Percentiles rank a stretch among this genome's conserved stretches.
Conservation (phyloP, 1,140 invertebrate species). For the Aleiodes sp. region DNA sequence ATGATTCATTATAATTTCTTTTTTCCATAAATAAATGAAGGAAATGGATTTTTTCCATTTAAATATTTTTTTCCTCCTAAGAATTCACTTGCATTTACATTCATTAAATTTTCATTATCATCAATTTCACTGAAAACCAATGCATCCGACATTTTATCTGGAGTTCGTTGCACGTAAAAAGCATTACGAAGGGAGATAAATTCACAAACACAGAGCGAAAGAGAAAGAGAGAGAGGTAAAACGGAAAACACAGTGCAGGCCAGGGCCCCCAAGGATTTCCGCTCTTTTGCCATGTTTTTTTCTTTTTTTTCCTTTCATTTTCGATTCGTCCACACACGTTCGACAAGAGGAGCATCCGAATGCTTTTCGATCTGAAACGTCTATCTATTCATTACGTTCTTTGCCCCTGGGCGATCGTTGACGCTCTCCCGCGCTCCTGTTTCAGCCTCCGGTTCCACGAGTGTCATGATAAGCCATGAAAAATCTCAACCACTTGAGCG, state of each 20-base stretch:
- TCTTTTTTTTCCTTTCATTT: background rate
- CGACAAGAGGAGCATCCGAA: background rate
- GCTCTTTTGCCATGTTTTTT: no score
- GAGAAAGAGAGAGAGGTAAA: no score
- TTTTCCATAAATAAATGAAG: no score
- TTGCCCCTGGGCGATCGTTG: background rate
- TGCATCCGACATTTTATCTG: background rate
- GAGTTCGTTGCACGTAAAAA: background rate
- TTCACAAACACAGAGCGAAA: background rate
- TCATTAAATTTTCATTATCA: slow-evolving; percentile 1
- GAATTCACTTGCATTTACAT: background rate
- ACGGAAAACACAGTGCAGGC: background rate
- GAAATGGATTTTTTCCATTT: no score
- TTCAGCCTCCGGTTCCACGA: background rate
- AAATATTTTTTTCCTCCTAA: background rate
- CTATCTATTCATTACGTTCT: background rate
- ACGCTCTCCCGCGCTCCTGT: background rate
- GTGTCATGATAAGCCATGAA: background rate
- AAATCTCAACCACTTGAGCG: background rate
- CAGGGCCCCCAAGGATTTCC: background rate
- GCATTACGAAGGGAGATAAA: background rate
- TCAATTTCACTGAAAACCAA: background rate
- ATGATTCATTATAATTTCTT: no score
- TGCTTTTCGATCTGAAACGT: background rate
- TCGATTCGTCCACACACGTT: no score